Conservation (phyloP, 2,113 vertebrate genomes). For the Amazona guildingii region DNA sequence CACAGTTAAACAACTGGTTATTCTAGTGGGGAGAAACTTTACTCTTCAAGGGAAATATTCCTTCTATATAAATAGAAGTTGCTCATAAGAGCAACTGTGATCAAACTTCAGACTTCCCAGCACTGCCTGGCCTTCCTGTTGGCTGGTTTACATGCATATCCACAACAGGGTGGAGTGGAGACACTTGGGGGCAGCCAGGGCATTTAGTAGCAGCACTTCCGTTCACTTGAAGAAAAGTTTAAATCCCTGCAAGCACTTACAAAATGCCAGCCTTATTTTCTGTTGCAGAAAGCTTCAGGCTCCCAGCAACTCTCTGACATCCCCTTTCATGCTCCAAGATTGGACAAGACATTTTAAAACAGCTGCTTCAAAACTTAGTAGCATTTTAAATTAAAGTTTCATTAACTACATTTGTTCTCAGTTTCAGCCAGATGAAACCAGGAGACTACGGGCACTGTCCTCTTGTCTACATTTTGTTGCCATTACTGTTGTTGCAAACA, state of each 20-base stretch:
- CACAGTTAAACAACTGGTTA: not conserved
- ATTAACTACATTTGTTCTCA: not conserved
- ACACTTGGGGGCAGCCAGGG: not conserved
- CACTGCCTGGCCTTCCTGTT: not conserved
- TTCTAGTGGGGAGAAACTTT: not conserved
- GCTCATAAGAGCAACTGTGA: not conserved
- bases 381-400: not conserved
- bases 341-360: not conserved
- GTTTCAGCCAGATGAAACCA: not conserved
- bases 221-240: not conserved
- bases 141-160: not conserved
- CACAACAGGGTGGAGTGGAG: not conserved
- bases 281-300: not conserved
- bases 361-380: not conserved
- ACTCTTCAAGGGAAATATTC: not conserved
- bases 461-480: not conserved
- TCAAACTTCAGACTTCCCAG: not conserved
- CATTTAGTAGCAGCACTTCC: not conserved
- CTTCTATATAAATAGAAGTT: too few species aligned
- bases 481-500: not conserved
- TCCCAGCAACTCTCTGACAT: not conserved
- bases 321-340: not conserved
- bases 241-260: not conserved
- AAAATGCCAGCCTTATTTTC: not conserved
- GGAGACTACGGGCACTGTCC: too few species aligned